These are phyloP conservation scores for Sebastes kiyomatsui DNA, from an alignment of 2,797 vertebrate species.

Conservation along the genomic window DNA sequence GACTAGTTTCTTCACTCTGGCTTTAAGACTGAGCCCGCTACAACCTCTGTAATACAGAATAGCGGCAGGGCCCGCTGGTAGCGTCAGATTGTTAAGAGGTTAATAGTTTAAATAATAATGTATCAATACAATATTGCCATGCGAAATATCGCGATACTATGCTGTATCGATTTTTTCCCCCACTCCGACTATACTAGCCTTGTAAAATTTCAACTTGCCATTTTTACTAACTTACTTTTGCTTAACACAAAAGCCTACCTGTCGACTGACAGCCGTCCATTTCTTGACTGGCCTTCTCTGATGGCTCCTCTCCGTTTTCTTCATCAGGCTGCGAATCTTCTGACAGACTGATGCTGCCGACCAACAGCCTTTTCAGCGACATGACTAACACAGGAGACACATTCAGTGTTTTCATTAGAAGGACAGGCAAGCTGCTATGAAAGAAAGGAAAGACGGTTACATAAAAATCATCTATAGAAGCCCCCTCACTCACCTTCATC, in stretches of 20 bases:
- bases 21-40: no score
- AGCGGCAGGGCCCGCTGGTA: no score
- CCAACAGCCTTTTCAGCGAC: constrained; percentile 85
- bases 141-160: no score
- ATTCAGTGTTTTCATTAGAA: constrained; percentile 16
- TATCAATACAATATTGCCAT: no score
- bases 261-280: constrained; percentile 55
- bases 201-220: neutral
- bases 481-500: constrained; percentile 81
- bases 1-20: no score
- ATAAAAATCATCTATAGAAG: neutral
- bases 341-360: constrained; percentile 80
- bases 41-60: no score
- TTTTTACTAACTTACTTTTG: neutral
- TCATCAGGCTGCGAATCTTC: constrained; percentile 73
- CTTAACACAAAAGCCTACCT: constrained; percentile 43
- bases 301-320: constrained; percentile 65
- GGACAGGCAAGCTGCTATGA: neutral
- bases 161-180: no score
- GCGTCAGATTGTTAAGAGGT: no score
- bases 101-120: no score
- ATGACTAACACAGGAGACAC: constrained; percentile 68
- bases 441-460: neutral
- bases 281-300: constrained; percentile 43
- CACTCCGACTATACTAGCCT: rapidly evolving